Evolutionary conservation across 2,113 vertebrate species (phyloP).

Genomic region (Odontophorus gujanensis): DNA sequence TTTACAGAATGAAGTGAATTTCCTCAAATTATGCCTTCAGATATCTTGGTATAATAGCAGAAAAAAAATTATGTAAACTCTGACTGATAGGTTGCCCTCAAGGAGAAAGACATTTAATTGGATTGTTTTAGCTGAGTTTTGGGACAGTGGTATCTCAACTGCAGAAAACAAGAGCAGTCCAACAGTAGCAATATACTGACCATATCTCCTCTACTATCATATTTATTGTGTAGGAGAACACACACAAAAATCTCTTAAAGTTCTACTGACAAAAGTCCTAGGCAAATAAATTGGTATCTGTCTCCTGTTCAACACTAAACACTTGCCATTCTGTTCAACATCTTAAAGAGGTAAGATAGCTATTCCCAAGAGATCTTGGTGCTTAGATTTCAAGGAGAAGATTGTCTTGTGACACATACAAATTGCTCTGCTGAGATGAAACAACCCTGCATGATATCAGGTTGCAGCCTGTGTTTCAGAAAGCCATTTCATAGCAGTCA

Average conservation of each 20-base stretch:
- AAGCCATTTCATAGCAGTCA: neutral
- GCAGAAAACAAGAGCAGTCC: neutral
- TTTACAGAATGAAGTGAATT: neutral
- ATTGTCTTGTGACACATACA: fast-evolving
- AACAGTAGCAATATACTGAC: neutral
- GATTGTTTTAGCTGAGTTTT: neutral
- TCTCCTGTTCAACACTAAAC: neutral
- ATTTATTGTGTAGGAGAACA: neutral
- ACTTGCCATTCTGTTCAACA: neutral
- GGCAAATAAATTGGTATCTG: neutral
- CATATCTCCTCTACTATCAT: neutral
- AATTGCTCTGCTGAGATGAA: neutral
- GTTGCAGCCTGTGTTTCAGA: neutral
- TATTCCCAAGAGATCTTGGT: neutral
- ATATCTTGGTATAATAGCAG: neutral
- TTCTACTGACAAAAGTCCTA: neutral
- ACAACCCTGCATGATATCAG: fast-evolving
- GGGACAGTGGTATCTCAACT: neutral
- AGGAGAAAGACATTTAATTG: neutral
- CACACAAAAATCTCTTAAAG: neutral
- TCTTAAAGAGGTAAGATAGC: neutral
- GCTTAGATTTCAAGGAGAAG: neutral
- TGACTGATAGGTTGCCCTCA: neutral
- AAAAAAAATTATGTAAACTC: neutral
- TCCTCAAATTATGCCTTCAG: neutral